phyloP scores from a whole-genome alignment of 2,888 invertebrate genomes.

The Rotaria socialis region DNA sequence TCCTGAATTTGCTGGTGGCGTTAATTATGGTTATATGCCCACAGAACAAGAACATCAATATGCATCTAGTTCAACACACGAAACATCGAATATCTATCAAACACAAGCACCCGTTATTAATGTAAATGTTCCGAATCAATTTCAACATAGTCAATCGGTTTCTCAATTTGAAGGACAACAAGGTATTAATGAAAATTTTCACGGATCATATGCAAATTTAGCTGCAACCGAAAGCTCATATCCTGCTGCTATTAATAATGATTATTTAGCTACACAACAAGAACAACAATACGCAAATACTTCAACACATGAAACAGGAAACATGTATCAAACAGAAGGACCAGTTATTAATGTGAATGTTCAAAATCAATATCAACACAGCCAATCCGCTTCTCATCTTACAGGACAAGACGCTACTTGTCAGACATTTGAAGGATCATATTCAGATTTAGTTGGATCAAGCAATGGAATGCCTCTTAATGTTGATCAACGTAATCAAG shows the following conservation, averaged over 20 bases:
- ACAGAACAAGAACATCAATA: slow-evolving; percentile 24
- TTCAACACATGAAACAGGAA: not conserved
- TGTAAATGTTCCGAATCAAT: not conserved
- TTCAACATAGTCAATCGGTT: not conserved
- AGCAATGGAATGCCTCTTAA: not conserved
- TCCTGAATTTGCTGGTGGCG: slow-evolving; percentile 10
- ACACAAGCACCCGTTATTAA: not conserved
- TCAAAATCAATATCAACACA: not conserved
- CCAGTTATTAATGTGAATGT: not conserved
- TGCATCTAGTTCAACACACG: not conserved
- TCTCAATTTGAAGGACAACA: not conserved
- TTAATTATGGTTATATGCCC: slow-evolving; percentile 37
- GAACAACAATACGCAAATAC: not conserved
- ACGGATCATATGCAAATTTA: not conserved
- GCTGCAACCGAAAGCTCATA: too few species aligned
- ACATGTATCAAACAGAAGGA: slow-evolving; percentile 5
- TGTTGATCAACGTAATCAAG: not conserved
- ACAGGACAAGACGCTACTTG: not conserved
- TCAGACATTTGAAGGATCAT: not conserved
- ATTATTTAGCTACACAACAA: not conserved
- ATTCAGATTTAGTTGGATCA: not conserved
- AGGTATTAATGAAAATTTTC: not conserved
- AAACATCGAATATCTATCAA: not conserved
- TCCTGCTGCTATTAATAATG: too few species aligned
- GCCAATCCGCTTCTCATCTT: not conserved